These are phyloP conservation scores for Andrena marginata DNA, from an alignment of 2,888 invertebrate species.

Conservation along the genomic window DNA sequence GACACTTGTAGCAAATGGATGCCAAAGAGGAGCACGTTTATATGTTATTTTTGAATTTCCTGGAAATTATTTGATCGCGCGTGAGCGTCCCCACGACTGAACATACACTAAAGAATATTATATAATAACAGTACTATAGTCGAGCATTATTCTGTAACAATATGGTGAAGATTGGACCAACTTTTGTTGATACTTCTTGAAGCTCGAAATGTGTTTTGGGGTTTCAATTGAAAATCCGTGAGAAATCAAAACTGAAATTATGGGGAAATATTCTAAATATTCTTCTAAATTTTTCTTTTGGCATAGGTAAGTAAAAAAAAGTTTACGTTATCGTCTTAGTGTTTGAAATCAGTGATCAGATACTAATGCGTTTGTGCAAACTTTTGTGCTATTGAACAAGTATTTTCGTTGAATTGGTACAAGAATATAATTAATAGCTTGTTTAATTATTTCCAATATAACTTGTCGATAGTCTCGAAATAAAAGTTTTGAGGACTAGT, in stretches of 20 bases:
- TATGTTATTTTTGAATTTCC: neutral
- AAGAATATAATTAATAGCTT: too few relatives aligned
- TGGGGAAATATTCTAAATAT: too few relatives aligned
- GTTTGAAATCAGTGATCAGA: too few relatives aligned
- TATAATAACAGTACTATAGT: neutral
- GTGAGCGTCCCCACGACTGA: neutral
- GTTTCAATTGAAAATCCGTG: neutral
- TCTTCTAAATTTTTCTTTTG: too few relatives aligned
- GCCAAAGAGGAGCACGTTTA: neutral
- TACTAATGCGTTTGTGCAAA: too few relatives aligned
- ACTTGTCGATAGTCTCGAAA: neutral
- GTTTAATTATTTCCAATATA: too few relatives aligned
- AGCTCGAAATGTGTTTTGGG: neutral
- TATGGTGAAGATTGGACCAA: neutral
- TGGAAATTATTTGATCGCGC: neutral
- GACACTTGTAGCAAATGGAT: neutral
- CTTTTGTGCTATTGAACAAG: too few relatives aligned
- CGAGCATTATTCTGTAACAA: neutral
- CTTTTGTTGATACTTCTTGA: neutral
- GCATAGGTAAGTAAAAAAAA: too few relatives aligned
- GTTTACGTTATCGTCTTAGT: too few relatives aligned
- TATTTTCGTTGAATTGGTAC: too few relatives aligned
- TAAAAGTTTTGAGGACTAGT: neutral
- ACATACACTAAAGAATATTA: neutral
- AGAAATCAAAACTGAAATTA: neutral